Base-by-base conservation (phyloP, 2,797 vertebrate genomes). In the Leucoraja ocellata region DNA sequence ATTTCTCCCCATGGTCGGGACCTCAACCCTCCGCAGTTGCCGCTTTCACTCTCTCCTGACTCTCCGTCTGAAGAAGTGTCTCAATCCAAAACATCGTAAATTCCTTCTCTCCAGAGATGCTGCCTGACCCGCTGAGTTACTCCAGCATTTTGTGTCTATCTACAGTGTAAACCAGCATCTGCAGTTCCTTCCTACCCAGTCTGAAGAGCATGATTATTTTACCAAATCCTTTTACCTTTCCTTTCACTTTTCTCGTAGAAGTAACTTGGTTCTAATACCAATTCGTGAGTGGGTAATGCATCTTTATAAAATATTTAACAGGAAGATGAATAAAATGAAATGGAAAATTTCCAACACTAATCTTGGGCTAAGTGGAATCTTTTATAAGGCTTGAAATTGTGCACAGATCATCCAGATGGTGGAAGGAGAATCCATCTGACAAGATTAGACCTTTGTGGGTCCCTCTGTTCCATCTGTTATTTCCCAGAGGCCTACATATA, bases 381-480 rank as follows among this genome's bases (percentile, higher is more conserved):
- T 98, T 98, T 97, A 97, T 98, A 97, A 97, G 96, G 97, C 94
- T 96, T 96, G 97, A 98, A 97, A 97, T 96, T 96, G 96, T 97
- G 96, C 94, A 93, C 96, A 97, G 97, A 98, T 99, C 98, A 98
- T 97, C 97, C 98, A 99, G 98, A 99, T 99, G 98, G 98, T 97
- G 97, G 96, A 97, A 97, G 97, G 98, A 97, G 97, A 98, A 98
- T 98, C 97, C 96, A 97, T 97, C 97, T 99, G 98, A 99, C 98
- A 98, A 98, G 98, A 99, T 99, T 99, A 99, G 98, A 97, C 97
- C 97, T 98, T 97, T 97, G 97, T 97, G 96, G 97, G 96, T 97
- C 97, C 97, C 97, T 98, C 97, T 78, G 94, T 96, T 97, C 98
- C 98, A 98, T 99, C 98, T 99, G 98, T 94, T 96, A 46, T 91